phyloP scores from a whole-genome alignment of 2,797 vertebrate species.

The Salmo trutta region DNA sequence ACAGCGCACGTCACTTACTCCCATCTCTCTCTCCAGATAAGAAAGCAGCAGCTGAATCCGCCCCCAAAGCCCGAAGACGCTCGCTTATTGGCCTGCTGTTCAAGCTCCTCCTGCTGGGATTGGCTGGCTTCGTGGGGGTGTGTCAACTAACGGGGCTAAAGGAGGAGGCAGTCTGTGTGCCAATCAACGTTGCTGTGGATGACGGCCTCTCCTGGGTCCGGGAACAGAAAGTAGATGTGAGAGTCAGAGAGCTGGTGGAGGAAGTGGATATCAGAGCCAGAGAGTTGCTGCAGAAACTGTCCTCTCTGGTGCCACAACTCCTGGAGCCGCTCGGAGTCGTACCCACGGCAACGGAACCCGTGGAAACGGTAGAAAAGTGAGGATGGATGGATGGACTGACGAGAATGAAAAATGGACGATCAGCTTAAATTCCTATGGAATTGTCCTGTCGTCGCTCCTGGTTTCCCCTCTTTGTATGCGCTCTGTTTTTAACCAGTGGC shows the following conservation, averaged over 20 bases:
- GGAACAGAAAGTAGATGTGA: conserved; percentile 72
- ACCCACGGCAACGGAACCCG: conserved; percentile 38
- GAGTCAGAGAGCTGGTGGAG: conserved; percentile 73
- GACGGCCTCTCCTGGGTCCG: conserved; percentile 78
- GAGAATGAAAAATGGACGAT: conserved; percentile 39
- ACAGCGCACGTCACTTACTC: neutral
- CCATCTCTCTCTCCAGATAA: conserved; percentile 65
- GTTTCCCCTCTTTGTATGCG: conserved; percentile 55
- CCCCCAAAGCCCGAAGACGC: conserved; percentile 60
- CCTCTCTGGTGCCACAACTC: conserved; percentile 60
- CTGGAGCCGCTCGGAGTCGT: conserved; percentile 59
- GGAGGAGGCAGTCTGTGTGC: conserved; percentile 78
- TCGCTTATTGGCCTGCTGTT: conserved; percentile 77
- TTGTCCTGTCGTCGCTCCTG: conserved; percentile 74
- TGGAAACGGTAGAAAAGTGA: conserved; percentile 44
- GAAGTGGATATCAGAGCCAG: conserved; percentile 55
- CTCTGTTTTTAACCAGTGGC: conserved; percentile 43
- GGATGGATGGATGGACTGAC: conserved; percentile 40
- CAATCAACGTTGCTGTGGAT: conserved; percentile 79
- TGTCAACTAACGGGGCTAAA: conserved; percentile 85
- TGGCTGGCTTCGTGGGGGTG: conserved; percentile 66
- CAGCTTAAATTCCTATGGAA: conserved; percentile 92
- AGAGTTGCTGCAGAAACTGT: conserved; percentile 83
- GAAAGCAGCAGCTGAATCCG: conserved; percentile 60
- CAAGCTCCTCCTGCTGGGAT: conserved; percentile 79